Base-by-base conservation (phyloP, 23 tunicate species). In the Corella eumyota region DNA sequence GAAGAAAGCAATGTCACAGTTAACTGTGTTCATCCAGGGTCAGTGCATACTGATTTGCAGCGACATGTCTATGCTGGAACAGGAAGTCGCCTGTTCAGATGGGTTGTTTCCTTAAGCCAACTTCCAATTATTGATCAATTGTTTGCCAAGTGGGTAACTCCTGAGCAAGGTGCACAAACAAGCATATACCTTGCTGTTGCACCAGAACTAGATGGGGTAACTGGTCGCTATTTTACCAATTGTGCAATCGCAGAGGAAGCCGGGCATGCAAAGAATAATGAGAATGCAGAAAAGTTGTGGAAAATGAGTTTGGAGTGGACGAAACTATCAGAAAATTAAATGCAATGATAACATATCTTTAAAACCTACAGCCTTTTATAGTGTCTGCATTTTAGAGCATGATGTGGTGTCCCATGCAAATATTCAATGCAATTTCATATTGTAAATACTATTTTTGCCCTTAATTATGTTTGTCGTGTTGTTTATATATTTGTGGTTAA, bases 121-220 rank as follows among this genome's bases (percentile, higher is more conserved):
- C n/a, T n/a, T n/a, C n/a, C n/a, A n/a, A n/a, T n/a, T 11, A 6
- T 54, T 24, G 3, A 23, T 54, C 60, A 33, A 22, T 54, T 4
- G 30, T 3, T 54, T 2, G 24, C 30, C 1, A 54, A 23, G 4
- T 25, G 30, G 73, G 66, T 49, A 56, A 75, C 73, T 27, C 73
- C 81, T 21, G 73, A 36, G 24, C 81, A 75, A 20, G 81, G 81
- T 23, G 81, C 81, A 19, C 81, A 75, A 46, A 65, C 73, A 30
- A 49, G 53, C 32, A 75, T 75, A 22, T 65, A 65, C 27, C 66
- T 72, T 47, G 72, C 81, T 1, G 73, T 75, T 35, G 81, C 81
- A 2, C 81, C 81, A 29, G 81, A 75, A 28, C 65, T 75, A 2
- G 73, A 36, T 32, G 49, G 31, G 5, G 64, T 64, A 20, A 52